A percentile compares a stretch with the other conserved stretches of the same genome.
Conservation (phyloP, 2,113 vertebrate genomes). For the Anhinga anhinga region DNA sequence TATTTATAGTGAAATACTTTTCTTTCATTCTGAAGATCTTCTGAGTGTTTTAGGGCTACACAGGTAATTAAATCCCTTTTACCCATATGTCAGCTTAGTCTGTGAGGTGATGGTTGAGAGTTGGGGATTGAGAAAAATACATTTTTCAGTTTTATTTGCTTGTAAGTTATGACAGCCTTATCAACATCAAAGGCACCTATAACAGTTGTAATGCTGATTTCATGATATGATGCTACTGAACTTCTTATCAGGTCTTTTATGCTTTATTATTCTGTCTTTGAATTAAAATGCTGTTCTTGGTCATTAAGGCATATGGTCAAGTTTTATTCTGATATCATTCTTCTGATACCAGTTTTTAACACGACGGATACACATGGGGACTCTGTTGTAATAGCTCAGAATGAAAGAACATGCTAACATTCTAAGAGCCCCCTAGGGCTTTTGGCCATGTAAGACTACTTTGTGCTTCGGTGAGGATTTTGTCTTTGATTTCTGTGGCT, state of each 20-base stretch:
- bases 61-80: neutral
- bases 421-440: neutral
- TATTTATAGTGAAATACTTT: neutral
- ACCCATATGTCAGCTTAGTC: neutral
- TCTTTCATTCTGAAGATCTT: neutral
- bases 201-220: neutral
- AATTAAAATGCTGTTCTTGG: neutral
- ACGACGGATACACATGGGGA: neutral
- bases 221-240: neutral
- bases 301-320: neutral
- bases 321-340: neutral
- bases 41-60: neutral
- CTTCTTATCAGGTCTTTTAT: neutral
- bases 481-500: neutral
- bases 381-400: neutral
- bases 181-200: neutral
- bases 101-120: neutral
- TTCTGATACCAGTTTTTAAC: neutral
- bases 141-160: neutral
- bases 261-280: neutral
- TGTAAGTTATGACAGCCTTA: neutral
- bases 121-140: neutral
- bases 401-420: neutral
- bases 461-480: neutral
- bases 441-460: neutral